Evolutionary conservation across 1,140 invertebrate genomes (phyloP), one percentile per base, ranked within the genome.

Genomic region (Brachionus calyciflorus): DNA sequence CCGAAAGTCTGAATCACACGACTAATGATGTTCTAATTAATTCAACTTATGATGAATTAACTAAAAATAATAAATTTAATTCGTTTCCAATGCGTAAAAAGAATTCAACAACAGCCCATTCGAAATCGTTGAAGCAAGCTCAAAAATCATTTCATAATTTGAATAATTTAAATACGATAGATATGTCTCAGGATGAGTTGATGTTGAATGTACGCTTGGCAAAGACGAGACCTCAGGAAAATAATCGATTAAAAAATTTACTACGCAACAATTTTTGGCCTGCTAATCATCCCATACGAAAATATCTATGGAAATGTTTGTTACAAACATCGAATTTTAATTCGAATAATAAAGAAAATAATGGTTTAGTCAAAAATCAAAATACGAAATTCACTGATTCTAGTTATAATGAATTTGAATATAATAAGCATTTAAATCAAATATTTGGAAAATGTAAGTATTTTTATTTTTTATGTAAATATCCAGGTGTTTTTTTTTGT

Each of bases 191-290:
- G 30, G 24, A 73, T 14, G 69, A 73, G n/a, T 51, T 73, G 21
- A 73, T 28, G 12, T 40, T 73, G 26, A 73, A 3, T 41, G 46
- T 73, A 12, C 30, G 37, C 24, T 49, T 73, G 24, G 44, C 69
- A 10, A 21, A 17, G n/a, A 49, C 28, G 63, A 70, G 78, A 6
- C 78, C 77, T 40, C 78, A 78, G 24, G 80, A 80, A 17, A 76
- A 41, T 17, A 77, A 53, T 17, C 75, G 78, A 24, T 65, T 78
- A 14, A 80, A 81, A 33, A 41, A 79, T 70, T 69, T 81, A 53
- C 7, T 78, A 14, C n/a, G 80, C 28, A 28, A 77, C 57, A 65
- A 80, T 75, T 60, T 70, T 70, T 65, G 80, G 79, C 79, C 69
- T 3, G 9, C 51, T 30, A 73, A 68, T 60, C 49, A 78, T 49